A percentile compares a stretch with the other conserved stretches of the same genome.
Conservation (phyloP, 2,113 vertebrate genomes). For the Nothobranchius kuhntae region DNA sequence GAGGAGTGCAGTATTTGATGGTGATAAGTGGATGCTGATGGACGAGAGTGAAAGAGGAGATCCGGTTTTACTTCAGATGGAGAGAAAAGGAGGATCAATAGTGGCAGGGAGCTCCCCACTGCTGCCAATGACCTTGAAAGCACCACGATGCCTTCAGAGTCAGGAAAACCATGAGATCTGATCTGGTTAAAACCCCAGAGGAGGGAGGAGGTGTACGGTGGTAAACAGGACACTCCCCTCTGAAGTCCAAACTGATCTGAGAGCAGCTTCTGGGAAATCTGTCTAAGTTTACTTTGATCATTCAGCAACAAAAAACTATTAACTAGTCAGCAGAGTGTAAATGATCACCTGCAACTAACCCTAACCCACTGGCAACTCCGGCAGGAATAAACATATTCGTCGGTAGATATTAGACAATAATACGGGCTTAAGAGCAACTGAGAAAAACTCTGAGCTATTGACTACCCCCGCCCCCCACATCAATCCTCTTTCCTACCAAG, state of each 20-base stretch:
- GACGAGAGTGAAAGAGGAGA: slow-evolving; percentile 31
- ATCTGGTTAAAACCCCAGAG: slow-evolving; percentile 15
- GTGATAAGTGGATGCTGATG: slow-evolving; percentile 34
- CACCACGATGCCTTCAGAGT: slow-evolving; percentile 34
- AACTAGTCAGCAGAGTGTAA: too few relatives aligned
- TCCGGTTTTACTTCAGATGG: slow-evolving; percentile 36
- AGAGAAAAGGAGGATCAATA: slow-evolving; percentile 21
- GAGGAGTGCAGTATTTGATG: slow-evolving; percentile 1
- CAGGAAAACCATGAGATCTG: slow-evolving; percentile 17
- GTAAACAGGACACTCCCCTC: background rate
- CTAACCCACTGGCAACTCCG: too few relatives aligned
- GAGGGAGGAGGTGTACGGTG: background rate
- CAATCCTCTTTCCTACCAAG: background rate
- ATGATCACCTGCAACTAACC: too few relatives aligned
- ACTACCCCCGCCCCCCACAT: background rate
- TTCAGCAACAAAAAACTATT: too few relatives aligned
- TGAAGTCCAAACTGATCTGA: background rate
- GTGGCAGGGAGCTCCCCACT: slow-evolving; percentile 12
- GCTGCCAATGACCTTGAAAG: slow-evolving; percentile 51
- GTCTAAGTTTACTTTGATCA: too few relatives aligned
- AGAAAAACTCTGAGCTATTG: too few relatives aligned
- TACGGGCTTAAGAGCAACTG: too few relatives aligned
- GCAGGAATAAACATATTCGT: too few relatives aligned
- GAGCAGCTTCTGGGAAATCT: background rate
- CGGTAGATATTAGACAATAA: too few relatives aligned